Evolutionary conservation across 1,140 invertebrate genomes (phyloP), one percentile per base, ranked within the genome.

Genomic region (Eupeodes corollae): DNA sequence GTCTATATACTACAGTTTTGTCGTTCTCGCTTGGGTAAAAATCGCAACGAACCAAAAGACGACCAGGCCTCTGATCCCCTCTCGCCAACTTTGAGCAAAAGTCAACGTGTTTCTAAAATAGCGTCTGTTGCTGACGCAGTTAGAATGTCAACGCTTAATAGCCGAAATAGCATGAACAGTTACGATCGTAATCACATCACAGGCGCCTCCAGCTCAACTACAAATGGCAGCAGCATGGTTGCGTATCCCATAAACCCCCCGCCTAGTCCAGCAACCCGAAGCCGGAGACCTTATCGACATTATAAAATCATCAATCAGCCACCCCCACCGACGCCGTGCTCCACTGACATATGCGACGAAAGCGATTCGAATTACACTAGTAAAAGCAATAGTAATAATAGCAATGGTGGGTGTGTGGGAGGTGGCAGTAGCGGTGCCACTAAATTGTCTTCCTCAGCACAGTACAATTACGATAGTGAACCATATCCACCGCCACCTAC

Each of bases 281-380:
- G 76, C 30, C 79, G 80, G 15, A 76, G 80, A 37, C 80, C 83
- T 1, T 86, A 88, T 64, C 74, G 83, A 18, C 80, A 84, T 59
- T 88, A 90, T 64, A 78, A 83, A 52, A 78, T 77, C 15, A 80
- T 82, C 26, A 87, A 90, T 71, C 80, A 86, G 54, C 88, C 88
- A 2, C 91, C 91, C 14, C 91, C 90, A 2, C 91, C 91, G 5
- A 95, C 91, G 8, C 91, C 92, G 0, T 94, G 90, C 65, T 90
- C 88, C 53, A 95, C 92, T 3, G 91, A 95, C 64, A 86, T 93
- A 11, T 91, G 86, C 65, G 88, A 92, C 58, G 90, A 93, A 56
- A 87, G 84, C 3, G 87, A 91, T 58, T 81, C 75, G 39, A 80
- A 82, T 58, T 82, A 82, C 56, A 71, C 68, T 10, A 61, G 67